Percentiles rank a stretch among this genome's conserved stretches.
These are phyloP conservation scores for Sciurus vulgaris DNA, from an alignment of 2,797 vertebrate species.

Conservation along the genomic window DNA sequence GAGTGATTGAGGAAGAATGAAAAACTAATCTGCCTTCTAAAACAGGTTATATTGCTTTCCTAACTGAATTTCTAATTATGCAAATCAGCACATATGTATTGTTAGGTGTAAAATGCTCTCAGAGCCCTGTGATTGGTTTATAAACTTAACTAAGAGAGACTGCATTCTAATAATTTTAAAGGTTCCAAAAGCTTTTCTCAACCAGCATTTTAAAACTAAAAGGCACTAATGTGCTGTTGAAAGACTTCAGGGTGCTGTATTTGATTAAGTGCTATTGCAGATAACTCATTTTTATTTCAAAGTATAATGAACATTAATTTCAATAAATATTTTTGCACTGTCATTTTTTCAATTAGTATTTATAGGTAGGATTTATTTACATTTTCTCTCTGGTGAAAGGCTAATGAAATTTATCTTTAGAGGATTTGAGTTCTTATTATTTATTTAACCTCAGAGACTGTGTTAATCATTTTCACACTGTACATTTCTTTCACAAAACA, in stretches of 20 bases:
- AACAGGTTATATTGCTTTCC: neutral
- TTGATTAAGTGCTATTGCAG: slow-evolving; percentile 64
- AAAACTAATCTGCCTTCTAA: neutral
- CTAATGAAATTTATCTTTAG: slow-evolving; percentile 73
- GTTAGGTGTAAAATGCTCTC: neutral
- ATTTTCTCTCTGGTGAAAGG: slow-evolving; percentile 68
- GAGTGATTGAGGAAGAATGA: neutral
- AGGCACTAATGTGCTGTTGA: slow-evolving; percentile 48
- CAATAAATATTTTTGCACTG: slow-evolving; percentile 75
- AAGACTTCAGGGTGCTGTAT: slow-evolving; percentile 54
- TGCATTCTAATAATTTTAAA: slow-evolving; percentile 27
- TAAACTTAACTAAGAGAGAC: neutral
- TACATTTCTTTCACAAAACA: slow-evolving; percentile 55
- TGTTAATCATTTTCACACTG: slow-evolving; percentile 69
- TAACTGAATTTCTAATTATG: neutral
- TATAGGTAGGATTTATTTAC: slow-evolving; percentile 76
- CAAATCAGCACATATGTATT: neutral
- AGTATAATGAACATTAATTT: slow-evolving; percentile 69
- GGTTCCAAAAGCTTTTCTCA: slow-evolving; percentile 13
- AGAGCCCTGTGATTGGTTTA: neutral
- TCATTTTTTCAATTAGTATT: slow-evolving; percentile 73
- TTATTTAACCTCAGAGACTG: slow-evolving; percentile 71
- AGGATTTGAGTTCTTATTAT: slow-evolving; percentile 68
- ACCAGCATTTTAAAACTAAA: slow-evolving; percentile 53
- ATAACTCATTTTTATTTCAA: slow-evolving; percentile 77